Conservation (phyloP, 2,797 vertebrate genomes). For the Todus mexicanus region DNA sequence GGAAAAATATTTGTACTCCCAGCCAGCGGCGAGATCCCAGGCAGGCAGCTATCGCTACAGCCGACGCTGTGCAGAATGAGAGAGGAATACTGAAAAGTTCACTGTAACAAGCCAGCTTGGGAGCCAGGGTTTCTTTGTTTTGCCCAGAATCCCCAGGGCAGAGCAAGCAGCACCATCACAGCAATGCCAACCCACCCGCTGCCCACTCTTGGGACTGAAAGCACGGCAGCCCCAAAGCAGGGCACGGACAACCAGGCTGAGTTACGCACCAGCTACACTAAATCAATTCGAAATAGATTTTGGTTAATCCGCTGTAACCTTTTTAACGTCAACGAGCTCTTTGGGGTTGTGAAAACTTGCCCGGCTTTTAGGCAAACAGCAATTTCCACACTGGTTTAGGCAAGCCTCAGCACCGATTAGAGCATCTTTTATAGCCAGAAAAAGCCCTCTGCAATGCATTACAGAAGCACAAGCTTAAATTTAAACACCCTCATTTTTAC, state of each 20-base stretch:
- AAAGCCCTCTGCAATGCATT: neutral
- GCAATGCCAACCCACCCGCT: neutral
- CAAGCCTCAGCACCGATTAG: neutral
- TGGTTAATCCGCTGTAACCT: neutral
- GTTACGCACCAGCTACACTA: neutral
- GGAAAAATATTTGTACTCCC: neutral
- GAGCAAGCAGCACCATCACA: neutral
- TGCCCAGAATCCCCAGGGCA: neutral
- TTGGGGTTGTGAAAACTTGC: neutral
- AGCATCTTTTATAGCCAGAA: neutral
- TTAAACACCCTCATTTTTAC: neutral
- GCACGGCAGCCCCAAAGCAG: neutral
- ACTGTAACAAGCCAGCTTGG: neutral
- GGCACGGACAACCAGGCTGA: neutral
- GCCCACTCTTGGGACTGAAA: fast-evolving
- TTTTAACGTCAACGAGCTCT: neutral
- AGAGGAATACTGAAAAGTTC: neutral
- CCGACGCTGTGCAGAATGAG: neutral
- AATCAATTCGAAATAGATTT: neutral
- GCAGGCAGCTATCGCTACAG: neutral
- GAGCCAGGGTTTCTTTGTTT: neutral
- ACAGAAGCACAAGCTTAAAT: neutral
- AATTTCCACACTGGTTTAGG: constrained; percentile 40
- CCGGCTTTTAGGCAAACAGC: neutral
- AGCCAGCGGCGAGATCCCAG: constrained; percentile 8